phyloP scores from a whole-genome alignment of 2,888 invertebrate genomes.

The Platycheirus rosarum region DNA sequence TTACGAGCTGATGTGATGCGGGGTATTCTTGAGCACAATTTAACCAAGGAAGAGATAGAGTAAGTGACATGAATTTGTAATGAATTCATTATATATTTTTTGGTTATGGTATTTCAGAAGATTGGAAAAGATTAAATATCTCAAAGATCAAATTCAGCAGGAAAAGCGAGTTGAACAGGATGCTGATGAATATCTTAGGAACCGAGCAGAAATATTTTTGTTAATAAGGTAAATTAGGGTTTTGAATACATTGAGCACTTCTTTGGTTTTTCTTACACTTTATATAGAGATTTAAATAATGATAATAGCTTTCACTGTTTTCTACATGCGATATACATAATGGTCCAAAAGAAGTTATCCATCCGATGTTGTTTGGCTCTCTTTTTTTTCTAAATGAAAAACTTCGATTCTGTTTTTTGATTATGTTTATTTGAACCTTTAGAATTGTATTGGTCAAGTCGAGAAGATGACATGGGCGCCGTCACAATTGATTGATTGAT shows the following conservation, averaged over 20 bases:
- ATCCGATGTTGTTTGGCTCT: background rate
- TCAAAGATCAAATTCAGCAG: slow-evolving; percentile 74
- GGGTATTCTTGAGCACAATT: slow-evolving; percentile 79
- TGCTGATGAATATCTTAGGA: slow-evolving; percentile 76
- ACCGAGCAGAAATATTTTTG: slow-evolving; percentile 78
- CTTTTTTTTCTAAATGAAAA: background rate
- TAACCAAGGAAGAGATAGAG: slow-evolving; percentile 79
- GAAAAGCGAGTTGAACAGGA: slow-evolving; percentile 75
- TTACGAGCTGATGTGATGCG: slow-evolving; percentile 78
- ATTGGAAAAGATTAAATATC: slow-evolving; percentile 76
- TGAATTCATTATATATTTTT: background rate
- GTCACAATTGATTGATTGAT: background rate
- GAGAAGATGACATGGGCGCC: background rate
- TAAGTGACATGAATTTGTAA: slow-evolving; percentile 61
- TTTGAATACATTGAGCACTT: no score
- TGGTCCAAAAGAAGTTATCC: no score
- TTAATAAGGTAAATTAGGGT: slow-evolving; percentile 77
- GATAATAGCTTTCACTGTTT: no score
- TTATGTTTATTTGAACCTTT: background rate
- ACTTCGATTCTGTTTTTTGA: slow-evolving; percentile 1
- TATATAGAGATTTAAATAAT: no score
- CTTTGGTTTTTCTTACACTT: no score
- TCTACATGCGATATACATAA: no score
- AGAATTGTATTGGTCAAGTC: background rate
- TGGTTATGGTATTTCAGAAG: slow-evolving; percentile 75